Evolutionary conservation across 2,888 invertebrate species (phyloP), one percentile per base, ranked within the genome.

Genomic region (Eilema caniola): DNA sequence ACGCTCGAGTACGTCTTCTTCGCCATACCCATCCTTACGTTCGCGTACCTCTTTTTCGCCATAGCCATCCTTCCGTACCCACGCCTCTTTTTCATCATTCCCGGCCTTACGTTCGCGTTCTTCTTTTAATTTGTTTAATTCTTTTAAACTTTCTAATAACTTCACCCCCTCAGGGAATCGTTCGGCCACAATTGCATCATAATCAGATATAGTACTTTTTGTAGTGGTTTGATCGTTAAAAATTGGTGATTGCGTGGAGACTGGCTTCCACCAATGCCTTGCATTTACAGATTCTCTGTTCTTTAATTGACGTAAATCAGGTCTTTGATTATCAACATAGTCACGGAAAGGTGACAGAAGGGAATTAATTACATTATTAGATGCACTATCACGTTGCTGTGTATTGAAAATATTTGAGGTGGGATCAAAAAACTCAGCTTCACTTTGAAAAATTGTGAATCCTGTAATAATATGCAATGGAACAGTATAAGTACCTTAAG

Each of bases 91-190:
- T 7, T 0, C 10, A 14, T 5, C 14, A 47, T 53, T n/a, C n/a
- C n/a, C n/a, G 11, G 23, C 47, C 56, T 75, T 79, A 7, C 28
- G 20, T n/a, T 83, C 70, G 62, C 83, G 41, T 14, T 2, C 67
- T 53, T 84, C 82, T 68, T 86, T 87, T 16, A 79, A 59, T 72
- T 72, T 81, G 59, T 86, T 88, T 37, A 86, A 37, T 71, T 82
- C 81, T 71, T 82, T 84, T 31, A 88, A 73, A 62, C 72, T 72
- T 7, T 85, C 79, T 20, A 87, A 66, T 16, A 85, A 62, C 10
- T 80, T 70, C 11, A 73, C 78, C 0, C 80, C 76, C 12, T 59
- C 74, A 24, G 83, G 80, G 61, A 77, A 82, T 33, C 66, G 67
- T 16, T 83, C 20, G 4, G 77, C 81, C 56, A 80, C 63, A n/a